Evolutionary conservation across 2,113 vertebrate genomes (phyloP).

Genomic region (Amblyornis subalaris): DNA sequence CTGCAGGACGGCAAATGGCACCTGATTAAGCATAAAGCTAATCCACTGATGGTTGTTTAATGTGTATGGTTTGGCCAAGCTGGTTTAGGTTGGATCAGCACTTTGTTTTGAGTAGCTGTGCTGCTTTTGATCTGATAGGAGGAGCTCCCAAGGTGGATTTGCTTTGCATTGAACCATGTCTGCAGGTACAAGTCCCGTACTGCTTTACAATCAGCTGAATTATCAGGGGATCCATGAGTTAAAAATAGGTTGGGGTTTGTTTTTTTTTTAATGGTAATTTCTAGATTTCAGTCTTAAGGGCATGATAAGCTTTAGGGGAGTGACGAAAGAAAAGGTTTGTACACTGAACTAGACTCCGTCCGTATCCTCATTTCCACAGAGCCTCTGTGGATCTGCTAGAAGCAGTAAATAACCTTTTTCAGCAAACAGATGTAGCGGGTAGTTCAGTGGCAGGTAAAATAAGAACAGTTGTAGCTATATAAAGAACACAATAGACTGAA

Average conservation of each 20-base stretch:
- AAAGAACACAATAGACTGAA: background rate
- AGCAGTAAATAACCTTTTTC: constrained; percentile 20
- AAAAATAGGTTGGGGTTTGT: background rate
- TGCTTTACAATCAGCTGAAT: background rate
- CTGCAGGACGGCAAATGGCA: background rate
- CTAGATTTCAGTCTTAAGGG: background rate
- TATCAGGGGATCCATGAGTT: background rate
- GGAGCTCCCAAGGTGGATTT: background rate
- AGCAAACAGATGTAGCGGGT: background rate
- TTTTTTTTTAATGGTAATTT: background rate
- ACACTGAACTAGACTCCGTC: background rate
- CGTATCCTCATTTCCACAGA: background rate
- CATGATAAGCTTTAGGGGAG: background rate
- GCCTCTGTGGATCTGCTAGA: background rate
- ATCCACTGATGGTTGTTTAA: background rate
- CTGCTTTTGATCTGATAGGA: background rate
- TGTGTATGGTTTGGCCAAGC: background rate
- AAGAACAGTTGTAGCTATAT: constrained; percentile 1
- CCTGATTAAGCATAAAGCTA: background rate
- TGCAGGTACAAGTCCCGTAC: background rate
- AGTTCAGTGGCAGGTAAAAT: background rate
- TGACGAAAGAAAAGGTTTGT: background rate
- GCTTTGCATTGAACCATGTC: background rate
- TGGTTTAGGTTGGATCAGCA: background rate
- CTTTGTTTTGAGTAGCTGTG: background rate